These are phyloP conservation scores for Pantala flavescens DNA, from an alignment of 1,140 invertebrate genomes.

Conservation along the genomic window DNA sequence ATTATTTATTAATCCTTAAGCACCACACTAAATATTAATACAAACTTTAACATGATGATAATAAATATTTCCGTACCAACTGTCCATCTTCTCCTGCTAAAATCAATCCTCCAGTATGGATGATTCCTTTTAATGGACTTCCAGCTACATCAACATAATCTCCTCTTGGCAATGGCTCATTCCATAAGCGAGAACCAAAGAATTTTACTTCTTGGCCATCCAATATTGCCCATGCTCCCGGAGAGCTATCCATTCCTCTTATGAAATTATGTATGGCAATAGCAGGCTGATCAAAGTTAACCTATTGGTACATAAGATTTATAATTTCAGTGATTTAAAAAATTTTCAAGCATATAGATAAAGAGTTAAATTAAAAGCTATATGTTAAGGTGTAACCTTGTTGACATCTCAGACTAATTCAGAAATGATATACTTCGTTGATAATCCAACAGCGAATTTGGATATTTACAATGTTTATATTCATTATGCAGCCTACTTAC, in stretches of 20 bases:
- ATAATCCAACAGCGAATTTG: no score
- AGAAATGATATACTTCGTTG: no score
- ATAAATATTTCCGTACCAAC: not conserved
- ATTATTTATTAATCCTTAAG: no score
- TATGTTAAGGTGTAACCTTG: no score
- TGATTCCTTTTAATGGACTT: slow-evolving; percentile 46
- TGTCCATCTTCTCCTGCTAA: slow-evolving; percentile 62
- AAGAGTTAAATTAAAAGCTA: no score
- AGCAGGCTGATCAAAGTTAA: slow-evolving; percentile 61
- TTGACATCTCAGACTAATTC: no score
- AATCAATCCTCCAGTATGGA: slow-evolving; percentile 71
- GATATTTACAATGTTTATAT: no score
- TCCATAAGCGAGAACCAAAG: slow-evolving; percentile 71
- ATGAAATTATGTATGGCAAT: slow-evolving; percentile 83
- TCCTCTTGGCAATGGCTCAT: slow-evolving; percentile 46
- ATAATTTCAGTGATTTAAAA: no score
- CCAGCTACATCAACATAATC: slow-evolving; percentile 51
- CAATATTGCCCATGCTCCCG: slow-evolving; percentile 73
- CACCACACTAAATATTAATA: no score
- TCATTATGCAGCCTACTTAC: no score
- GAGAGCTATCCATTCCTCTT: slow-evolving; percentile 82
- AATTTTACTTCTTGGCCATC: slow-evolving; percentile 57
- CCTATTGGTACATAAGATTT: slow-evolving; percentile 43
- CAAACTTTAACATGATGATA: no score
- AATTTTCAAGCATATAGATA: no score